Evolutionary conservation across 1,140 invertebrate genomes (phyloP), one percentile per base, ranked within the genome.

Genomic region (Heterodera schachtii): DNA sequence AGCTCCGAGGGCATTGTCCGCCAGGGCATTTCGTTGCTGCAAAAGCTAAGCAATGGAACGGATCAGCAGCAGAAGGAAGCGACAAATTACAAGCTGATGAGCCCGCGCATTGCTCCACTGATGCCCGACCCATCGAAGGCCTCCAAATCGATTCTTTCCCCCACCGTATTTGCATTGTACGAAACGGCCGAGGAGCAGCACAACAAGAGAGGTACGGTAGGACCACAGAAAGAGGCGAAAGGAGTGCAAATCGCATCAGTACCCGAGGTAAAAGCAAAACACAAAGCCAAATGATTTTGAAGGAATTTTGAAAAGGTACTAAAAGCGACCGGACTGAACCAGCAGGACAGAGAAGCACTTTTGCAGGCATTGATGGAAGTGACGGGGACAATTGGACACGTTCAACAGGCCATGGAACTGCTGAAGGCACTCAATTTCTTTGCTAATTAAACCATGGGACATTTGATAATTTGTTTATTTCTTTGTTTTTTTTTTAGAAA

Each of bases 71-170:
- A 78, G 47, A 31, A 80, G 8, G 79, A 82, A 21, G 11, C 57
- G n/a, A 75, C 57, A 9, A 90, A 88, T 47, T 41, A 79, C 16
- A 75, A 73, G 47, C 74, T 67, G 73, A 78, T 87, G 60, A 88
- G 84, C 64, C 87, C 87, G 67, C 81, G 89, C n/a, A 86, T 89
- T 70, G 89, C 89, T 8, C 82, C 87, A 16, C 19, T 89, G 5
- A 89, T 89, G 89, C 87, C 89, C 11, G 87, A 89, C 75, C 87
- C 87, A 74, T 66, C 75, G 44, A 80, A 87, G 70, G 79, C 85
- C 9, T 73, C 44, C 19, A 78, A 78, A 19, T 78, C 77, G 41
- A n/a, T 78, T 31, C 69, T 89, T 19, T 90, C 89, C 0, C 88
- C 88, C 31, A 87, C 87, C 43, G 83, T 89, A 76, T 82, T 89